Evolutionary conservation across 2,888 invertebrate genomes (phyloP), one percentile per base, ranked within the genome.

Genomic region (Baccha elongata): DNA sequence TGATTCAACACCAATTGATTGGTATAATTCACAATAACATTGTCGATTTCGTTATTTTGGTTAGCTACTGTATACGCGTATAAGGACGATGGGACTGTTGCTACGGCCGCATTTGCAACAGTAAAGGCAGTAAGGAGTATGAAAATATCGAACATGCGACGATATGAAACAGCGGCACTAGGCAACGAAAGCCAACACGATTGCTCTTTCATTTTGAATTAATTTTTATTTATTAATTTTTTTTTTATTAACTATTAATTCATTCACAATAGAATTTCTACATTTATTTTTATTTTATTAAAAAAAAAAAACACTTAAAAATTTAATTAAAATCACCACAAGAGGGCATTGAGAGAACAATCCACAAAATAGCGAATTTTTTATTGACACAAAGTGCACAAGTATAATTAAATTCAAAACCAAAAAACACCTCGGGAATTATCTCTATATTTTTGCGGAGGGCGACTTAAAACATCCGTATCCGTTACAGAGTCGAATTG

Each of bases 401-500:
- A 21, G 26, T 52, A 35, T 35, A 21, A 35, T 35, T n/a, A 46
- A 10, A n/a, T n/a, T n/a, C n/a, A n/a, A n/a, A n/a, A 40, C 17
- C 35, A 44, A 76, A 46, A 67, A 46, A 52, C 52, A 44, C 44
- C 67, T 71, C 81, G 81, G 62, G 46, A 71, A n/a, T 6, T 52
- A 23, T 60, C 68, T 65, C 60, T 42, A 52, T 64, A 52, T 10
- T 68, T 32, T n/a, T 60, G n/a, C 32, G 2, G 15, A 32, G 32
- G 50, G 64, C 68, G 68, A 26, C 26, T 17, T 64, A 42, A 26
- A 58, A 32, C 86, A 86, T 87, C 86, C 87, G 87, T 75, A 86
- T 86, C 86, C 86, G 86, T 84, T 85, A 84, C 85, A 85, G 80
- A 80, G 83, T 86, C 86, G 86, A 86, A 86, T 86, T 85, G 85